Conservation (phyloP, 2,113 vertebrate species). For the Python bivittatus region DNA sequence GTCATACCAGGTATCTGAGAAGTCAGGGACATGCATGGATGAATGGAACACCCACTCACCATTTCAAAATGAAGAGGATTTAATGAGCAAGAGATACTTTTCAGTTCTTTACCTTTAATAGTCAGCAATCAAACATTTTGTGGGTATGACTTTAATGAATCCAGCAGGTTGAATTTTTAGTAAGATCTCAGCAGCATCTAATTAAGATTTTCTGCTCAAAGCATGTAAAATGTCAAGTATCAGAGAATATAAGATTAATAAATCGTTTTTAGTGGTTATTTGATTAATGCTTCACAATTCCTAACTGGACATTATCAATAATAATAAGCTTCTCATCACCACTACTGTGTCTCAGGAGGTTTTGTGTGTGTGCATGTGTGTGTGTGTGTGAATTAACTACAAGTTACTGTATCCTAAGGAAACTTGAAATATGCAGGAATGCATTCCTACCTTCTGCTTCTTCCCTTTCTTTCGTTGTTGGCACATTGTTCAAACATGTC, state of each 20-base stretch:
- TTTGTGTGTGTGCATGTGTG: too few species aligned
- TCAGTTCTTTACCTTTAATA: neutral
- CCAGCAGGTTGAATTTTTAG: slow-evolving; percentile 7
- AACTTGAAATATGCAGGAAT: neutral
- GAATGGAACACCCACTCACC: neutral
- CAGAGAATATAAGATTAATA: slow-evolving; percentile 22
- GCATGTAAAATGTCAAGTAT: slow-evolving; percentile 20
- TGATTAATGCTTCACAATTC: neutral
- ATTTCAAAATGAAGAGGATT: slow-evolving; percentile 1
- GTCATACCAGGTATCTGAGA: neutral
- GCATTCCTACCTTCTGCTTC: neutral
- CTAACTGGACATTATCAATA: neutral
- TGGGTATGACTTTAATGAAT: slow-evolving; percentile 3
- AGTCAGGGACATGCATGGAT: neutral
- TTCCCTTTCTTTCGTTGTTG: neutral
- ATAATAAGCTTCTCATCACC: neutral
- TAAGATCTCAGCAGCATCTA: slow-evolving; percentile 27
- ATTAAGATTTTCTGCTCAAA: slow-evolving; percentile 24
- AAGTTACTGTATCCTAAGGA: neutral
- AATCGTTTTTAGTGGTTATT: slow-evolving; percentile 21
- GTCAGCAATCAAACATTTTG: slow-evolving; percentile 21
- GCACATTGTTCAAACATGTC: neutral
- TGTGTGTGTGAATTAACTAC: neutral
- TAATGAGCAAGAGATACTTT: slow-evolving; percentile 24
- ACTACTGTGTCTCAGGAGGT: neutral